phyloP scores from a whole-genome alignment of 1,140 invertebrate species.

The Anastatus disparis region DNA sequence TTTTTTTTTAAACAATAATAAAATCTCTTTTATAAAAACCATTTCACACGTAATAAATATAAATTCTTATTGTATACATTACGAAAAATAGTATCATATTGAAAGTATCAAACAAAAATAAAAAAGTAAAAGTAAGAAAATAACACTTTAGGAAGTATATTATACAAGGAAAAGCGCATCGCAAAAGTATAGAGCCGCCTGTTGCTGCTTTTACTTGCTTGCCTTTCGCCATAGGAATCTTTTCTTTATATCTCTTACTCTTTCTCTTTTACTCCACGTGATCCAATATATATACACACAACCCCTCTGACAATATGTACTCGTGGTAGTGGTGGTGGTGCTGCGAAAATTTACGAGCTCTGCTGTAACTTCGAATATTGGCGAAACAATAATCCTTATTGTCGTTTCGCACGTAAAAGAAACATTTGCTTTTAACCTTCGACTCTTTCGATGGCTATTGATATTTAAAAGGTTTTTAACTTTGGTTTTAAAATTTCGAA shows the following conservation, averaged over 20 bases:
- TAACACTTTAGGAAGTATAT: constrained; percentile 6
- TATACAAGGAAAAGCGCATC: constrained; percentile 34
- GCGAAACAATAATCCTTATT: constrained; percentile 35
- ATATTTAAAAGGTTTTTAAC: neutral
- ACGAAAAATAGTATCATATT: too few species aligned
- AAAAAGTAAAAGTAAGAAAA: neutral
- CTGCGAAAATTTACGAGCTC: constrained; percentile 36
- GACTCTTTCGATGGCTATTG: neutral
- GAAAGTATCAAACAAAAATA: neutral
- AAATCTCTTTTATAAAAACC: too few species aligned
- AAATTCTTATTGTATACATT: constrained; percentile 34
- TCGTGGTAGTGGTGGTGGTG: constrained; percentile 1
- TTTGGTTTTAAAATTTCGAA: constrained; percentile 8
- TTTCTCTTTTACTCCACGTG: constrained; percentile 8
- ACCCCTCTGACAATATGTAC: constrained; percentile 6
- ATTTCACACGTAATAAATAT: too few species aligned
- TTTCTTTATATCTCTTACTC: neutral
- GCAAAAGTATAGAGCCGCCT: constrained; percentile 22
- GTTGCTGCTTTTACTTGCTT: constrained; percentile 31
- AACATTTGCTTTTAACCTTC: neutral
- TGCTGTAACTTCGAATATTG: constrained; percentile 5
- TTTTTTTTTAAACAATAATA: too few species aligned
- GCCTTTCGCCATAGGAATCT: constrained; percentile 16
- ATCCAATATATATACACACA: constrained; percentile 5
- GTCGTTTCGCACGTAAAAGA: too few species aligned